Base-by-base conservation (phyloP, 2,888 invertebrate genomes). In the Oligia latruncula region DNA sequence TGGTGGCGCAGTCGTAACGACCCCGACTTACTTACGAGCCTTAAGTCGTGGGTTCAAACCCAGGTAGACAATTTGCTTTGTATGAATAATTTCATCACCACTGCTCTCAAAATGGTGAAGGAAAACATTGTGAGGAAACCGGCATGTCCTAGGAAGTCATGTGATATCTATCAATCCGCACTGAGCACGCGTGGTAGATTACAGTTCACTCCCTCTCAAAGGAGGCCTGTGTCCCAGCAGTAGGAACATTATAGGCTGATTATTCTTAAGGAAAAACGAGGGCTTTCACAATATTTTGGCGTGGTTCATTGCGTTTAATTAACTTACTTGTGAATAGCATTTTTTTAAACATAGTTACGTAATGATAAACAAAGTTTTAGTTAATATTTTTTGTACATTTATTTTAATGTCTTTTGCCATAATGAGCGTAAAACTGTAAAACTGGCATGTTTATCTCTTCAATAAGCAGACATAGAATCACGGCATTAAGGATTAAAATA, bases 401-500 rank as follows among this genome's bases (percentile, higher is more conserved):
- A 40, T n/a, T 40, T n/a, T 13, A 13, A 11, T 74, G 9, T 15
- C 0, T 17, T 29, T 29, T 46, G 17, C 6, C 17, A 11, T 43
- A 29, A 72, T 23, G 0, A 55, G 11, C 11, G 17, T 43, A 60
- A 58, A 74, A 40, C 11, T 23, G 23, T 43, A 60, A 58, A 74
- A 40, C 11, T 23, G 20, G 1, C 29, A 62, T 40, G 9, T 74
- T 74, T 49, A 6, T 2, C 13, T 66, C 49, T 58, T 46, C n/a
- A 40, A 35, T 23, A 67, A 49, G 6, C 20, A 67, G 60, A 46
- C n/a, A 40, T 68, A 68, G 4, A 52, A 46, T 15, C 29, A 49
- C 3, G 11, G 40, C 2, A 64, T 43, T 82, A 80, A 70, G 62
- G 40, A 29, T 64, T 64, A 64, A 70, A 76, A 70, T 81, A 0